Conservation (phyloP, 2,113 vertebrate species). For the Callaeas wilsoni region DNA sequence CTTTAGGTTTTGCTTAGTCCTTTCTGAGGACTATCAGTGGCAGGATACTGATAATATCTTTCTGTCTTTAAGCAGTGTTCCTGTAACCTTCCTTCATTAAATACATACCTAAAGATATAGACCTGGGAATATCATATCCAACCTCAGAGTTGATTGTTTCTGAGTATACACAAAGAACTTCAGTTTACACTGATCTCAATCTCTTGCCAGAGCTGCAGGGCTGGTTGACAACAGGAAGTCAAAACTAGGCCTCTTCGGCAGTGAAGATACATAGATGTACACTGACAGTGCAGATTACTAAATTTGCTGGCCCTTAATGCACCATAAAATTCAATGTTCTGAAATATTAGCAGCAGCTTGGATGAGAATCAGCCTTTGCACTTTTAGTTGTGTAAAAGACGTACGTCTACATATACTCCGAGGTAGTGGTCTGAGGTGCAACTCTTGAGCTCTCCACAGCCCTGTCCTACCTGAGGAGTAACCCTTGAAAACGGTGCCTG, state of each 20-base stretch:
- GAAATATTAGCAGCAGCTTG: not conserved
- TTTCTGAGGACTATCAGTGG: not conserved
- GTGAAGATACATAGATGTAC: not conserved
- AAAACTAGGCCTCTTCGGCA: not conserved
- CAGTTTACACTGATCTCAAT: not conserved
- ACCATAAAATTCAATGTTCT: not conserved
- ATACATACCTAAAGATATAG: not conserved
- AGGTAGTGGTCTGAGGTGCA: not conserved
- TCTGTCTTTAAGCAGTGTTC: not conserved
- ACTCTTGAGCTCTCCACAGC: not conserved
- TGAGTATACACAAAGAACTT: not conserved
- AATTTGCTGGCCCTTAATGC: not conserved
- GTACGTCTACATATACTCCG: not conserved
- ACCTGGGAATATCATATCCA: not conserved
- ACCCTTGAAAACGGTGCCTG: not conserved
- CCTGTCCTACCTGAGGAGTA: not conserved
- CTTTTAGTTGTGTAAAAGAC: not conserved
- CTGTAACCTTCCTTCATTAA: not conserved
- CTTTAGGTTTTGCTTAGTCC: not conserved
- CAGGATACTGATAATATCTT: not conserved
- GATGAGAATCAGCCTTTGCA: not conserved
- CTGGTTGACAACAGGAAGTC: not conserved
- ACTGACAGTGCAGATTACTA: not conserved
- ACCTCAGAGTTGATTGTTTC: not conserved
- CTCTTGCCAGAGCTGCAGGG: not conserved